phyloP scores from a whole-genome alignment of 2,797 vertebrate species.

The Mormyrus hasselquistii region DNA sequence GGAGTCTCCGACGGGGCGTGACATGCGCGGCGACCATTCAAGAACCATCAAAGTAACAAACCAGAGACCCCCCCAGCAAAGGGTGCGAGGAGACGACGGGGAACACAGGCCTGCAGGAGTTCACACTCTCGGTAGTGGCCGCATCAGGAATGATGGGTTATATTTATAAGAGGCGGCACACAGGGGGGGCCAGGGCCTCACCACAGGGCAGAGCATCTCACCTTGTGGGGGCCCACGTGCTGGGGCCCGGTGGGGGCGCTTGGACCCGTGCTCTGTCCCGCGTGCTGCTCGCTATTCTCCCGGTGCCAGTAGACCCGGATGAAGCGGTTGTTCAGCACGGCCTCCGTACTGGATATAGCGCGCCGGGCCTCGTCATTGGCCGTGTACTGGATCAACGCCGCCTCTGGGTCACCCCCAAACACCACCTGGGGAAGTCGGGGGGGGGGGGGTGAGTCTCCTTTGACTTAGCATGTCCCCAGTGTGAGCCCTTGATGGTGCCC shows the following conservation, averaged over 20 bases:
- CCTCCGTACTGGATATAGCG: slow-evolving; percentile 90
- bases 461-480: not conserved
- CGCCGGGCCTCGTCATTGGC: slow-evolving; percentile 87
- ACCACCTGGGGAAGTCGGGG: slow-evolving; percentile 70
- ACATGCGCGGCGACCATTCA: not conserved
- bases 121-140: not conserved
- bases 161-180: not conserved
- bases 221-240: slow-evolving; percentile 59
- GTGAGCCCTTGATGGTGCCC: not conserved
- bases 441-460: not conserved
- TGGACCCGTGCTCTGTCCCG: slow-evolving; percentile 54
- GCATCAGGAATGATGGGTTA: not conserved
- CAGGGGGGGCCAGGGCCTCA: not conserved
- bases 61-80: not conserved
- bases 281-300: slow-evolving; percentile 61
- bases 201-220: slow-evolving; percentile 22
- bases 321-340: slow-evolving; percentile 92
- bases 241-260: slow-evolving; percentile 48
- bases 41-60: not conserved
- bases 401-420: slow-evolving; percentile 92
- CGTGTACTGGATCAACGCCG: slow-evolving; percentile 90
- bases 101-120: not conserved
- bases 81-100: not conserved
- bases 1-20: not conserved
- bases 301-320: slow-evolving; percentile 94